Percentiles rank a stretch among this genome's conserved stretches.
Evolutionary conservation across 1,140 invertebrate genomes (phyloP).

Genomic region (Trichogramma pretiosum): DNA sequence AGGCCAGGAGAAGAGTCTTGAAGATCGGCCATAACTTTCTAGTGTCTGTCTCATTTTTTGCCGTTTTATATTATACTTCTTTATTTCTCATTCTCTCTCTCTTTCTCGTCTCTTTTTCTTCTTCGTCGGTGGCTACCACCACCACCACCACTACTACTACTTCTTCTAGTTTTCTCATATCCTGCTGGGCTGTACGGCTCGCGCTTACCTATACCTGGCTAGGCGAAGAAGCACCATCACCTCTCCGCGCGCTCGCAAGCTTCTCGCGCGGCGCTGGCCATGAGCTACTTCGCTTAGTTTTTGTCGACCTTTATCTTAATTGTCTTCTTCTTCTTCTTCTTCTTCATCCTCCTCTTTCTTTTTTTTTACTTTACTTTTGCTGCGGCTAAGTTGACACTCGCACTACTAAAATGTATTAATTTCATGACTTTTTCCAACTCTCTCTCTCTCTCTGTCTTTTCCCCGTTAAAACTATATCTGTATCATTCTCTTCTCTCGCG

Average conservation of each 20-base stretch:
- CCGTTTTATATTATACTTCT: neutral
- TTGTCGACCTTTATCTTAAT: conserved; percentile 12
- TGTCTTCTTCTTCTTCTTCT: conserved; percentile 6
- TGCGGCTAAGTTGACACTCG: conserved; percentile 3
- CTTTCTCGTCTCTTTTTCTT: neutral
- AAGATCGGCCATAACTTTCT: conserved; percentile 12
- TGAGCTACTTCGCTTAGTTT: conserved; percentile 4
- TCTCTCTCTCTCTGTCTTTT: too few species aligned
- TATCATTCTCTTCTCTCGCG: too few species aligned
- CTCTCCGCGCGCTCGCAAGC: too few species aligned
- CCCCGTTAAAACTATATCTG: neutral
- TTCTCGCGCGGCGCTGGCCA: neutral
- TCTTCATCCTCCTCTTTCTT: too few species aligned
- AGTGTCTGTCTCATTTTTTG: conserved; percentile 11
- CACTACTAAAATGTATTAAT: conserved; percentile 9
- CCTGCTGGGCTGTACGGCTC: too few species aligned
- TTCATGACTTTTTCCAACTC: neutral
- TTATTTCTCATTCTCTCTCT: conserved; percentile 1
- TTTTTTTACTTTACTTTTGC: too few species aligned
- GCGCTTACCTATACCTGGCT: too few species aligned
- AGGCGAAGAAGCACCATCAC: too few species aligned
- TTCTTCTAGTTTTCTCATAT: neutral
- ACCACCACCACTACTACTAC: too few species aligned
- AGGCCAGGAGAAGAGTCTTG: conserved; percentile 6
- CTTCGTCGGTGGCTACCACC: too few species aligned